Percentiles rank a stretch among this genome's conserved stretches.
Conservation (phyloP, 2,113 vertebrate species). For the Caloenas nicobarica region DNA sequence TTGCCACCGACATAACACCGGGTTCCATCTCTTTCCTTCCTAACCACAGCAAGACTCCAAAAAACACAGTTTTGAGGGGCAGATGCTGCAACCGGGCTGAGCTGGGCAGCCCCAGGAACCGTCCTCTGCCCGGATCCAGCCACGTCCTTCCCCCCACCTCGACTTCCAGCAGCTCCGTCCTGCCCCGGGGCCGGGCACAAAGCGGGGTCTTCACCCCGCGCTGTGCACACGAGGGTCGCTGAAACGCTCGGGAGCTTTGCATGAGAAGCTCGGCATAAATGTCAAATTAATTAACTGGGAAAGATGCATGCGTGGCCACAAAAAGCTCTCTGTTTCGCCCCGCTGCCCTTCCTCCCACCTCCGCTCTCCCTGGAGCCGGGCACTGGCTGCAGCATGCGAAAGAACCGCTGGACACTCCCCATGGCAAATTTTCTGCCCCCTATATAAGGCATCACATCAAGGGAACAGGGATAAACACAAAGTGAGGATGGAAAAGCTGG, state of each 20-base stretch:
- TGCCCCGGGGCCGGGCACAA: background rate
- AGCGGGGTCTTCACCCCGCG: background rate
- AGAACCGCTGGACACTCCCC: fast-evolving
- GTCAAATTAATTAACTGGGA: constrained; percentile 7
- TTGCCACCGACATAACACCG: fast-evolving
- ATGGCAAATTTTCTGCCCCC: fast-evolving
- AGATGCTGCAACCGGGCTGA: background rate
- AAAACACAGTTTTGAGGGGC: fast-evolving
- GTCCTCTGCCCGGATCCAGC: background rate
- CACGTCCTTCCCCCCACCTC: background rate
- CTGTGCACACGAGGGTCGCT: background rate
- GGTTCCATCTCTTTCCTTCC: background rate
- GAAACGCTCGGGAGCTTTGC: background rate
- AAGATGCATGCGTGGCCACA: background rate
- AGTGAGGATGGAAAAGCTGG: background rate
- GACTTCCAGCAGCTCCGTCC: background rate
- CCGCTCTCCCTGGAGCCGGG: background rate
- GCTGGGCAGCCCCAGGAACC: background rate
- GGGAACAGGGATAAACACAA: background rate
- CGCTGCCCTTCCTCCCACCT: background rate
- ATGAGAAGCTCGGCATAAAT: background rate
- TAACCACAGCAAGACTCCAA: fast-evolving
- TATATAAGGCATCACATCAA: fast-evolving
- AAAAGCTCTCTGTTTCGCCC: background rate
- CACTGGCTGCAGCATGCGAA: background rate